These are phyloP conservation scores for Bufo gargarizans DNA, from an alignment of 2,113 vertebrate species.

Conservation along the genomic window DNA sequence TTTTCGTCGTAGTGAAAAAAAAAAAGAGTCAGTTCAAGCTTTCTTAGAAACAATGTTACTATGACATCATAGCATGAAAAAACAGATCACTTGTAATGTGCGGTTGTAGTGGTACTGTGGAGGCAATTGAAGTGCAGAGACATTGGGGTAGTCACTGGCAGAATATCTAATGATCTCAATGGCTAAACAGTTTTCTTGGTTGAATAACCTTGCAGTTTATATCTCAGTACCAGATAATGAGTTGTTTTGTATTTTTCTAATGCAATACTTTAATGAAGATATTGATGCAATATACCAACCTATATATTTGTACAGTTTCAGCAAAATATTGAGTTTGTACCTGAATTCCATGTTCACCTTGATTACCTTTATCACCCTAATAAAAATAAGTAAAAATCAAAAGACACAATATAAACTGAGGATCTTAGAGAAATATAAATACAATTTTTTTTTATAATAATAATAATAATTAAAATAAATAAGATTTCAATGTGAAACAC, in stretches of 20 bases:
- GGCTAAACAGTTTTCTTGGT: background rate
- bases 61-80: too few species aligned
- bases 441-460: too few species aligned
- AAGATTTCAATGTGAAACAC: too few species aligned
- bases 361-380: conserved; percentile 80
- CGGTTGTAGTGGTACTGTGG: background rate
- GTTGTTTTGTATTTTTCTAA: background rate
- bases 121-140: background rate
- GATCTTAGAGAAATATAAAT: too few species aligned
- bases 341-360: conserved; percentile 77
- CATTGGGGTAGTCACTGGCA: background rate
- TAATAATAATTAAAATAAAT: too few species aligned
- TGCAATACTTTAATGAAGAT: background rate
- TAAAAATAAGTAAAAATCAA: conserved; percentile 51
- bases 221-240: too few species aligned
- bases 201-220: background rate
- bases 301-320: background rate
- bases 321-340: conserved; percentile 63
- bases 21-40: too few species aligned
- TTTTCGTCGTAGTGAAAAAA: too few species aligned
- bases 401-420: background rate
- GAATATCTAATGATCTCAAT: background rate
- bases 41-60: too few species aligned
- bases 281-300: background rate
- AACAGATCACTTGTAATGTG: background rate